Evolutionary conservation across 2,113 vertebrate genomes (phyloP).

Genomic region (Dolichotis patagonum): DNA sequence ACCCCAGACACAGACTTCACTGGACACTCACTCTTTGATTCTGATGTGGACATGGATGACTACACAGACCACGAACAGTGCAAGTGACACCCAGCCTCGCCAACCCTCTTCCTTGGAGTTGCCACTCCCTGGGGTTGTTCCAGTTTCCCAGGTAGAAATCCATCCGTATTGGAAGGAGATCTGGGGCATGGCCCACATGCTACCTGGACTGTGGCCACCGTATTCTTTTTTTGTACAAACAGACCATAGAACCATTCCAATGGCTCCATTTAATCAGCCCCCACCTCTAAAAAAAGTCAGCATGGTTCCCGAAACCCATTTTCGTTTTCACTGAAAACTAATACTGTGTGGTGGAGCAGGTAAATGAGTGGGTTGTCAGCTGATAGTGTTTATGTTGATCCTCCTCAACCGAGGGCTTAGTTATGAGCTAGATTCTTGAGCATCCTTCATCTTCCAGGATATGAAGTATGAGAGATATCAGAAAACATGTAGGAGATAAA

Average conservation of each 20-base stretch:
- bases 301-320: constrained; percentile 71
- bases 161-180: constrained; percentile 68
- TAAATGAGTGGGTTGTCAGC: background rate
- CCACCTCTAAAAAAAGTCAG: constrained; percentile 62
- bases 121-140: constrained; percentile 68
- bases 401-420: constrained; percentile 20
- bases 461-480: constrained; percentile 34
- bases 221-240: constrained; percentile 82
- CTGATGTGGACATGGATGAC: constrained; percentile 95
- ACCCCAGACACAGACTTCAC: constrained; percentile 94
- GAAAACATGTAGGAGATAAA: background rate
- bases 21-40: constrained; percentile 96
- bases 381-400: background rate
- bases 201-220: constrained; percentile 78
- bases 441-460: background rate
- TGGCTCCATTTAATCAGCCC: constrained; percentile 78
- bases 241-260: constrained; percentile 72
- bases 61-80: constrained; percentile 92
- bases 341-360: constrained; percentile 13
- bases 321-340: constrained; percentile 79
- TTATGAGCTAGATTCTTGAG: constrained; percentile 1
- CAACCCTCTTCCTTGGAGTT: constrained; percentile 56
- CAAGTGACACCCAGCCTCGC: constrained; percentile 85
- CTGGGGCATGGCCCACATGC: constrained; percentile 60
- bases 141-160: constrained; percentile 68